These are phyloP conservation scores for Lytechinus variegatus DNA, from an alignment of 35 echinoderm and acorn worm genomes.

Conservation along the genomic window DNA sequence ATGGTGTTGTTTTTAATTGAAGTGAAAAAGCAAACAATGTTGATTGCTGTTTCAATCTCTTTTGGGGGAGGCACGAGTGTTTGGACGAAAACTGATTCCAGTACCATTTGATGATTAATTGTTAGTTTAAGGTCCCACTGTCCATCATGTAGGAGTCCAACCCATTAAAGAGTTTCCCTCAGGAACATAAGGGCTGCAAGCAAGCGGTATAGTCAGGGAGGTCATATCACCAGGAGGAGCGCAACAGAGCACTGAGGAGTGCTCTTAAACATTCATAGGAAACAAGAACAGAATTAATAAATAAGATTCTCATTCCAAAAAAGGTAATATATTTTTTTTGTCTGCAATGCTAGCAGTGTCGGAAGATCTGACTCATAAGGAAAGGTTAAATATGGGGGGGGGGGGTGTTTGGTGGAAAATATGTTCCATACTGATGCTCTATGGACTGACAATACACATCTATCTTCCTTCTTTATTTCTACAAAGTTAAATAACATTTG, in stretches of 20 bases:
- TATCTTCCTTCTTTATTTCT: no score
- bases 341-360: background rate
- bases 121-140: background rate
- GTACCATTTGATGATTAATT: background rate
- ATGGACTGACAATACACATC: background rate
- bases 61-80: background rate
- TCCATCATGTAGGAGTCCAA: background rate
- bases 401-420: no score
- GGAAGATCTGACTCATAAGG: background rate
- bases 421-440: background rate
- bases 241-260: background rate
- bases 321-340: background rate
- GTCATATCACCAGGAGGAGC: background rate
- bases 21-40: background rate
- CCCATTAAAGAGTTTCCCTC: background rate
- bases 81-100: background rate
- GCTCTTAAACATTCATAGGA: background rate
- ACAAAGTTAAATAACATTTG: no score
- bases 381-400: no score
- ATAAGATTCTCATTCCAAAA: no score
- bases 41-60: constrained; percentile 1
- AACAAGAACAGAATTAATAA: background rate
- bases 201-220: background rate
- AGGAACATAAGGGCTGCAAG: background rate
- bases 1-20: constrained; percentile 14